Percentiles rank a stretch among this genome's conserved stretches.
These are phyloP conservation scores for Hydrolagus affinis DNA, from an alignment of 2,113 vertebrate species.

Conservation along the genomic window DNA sequence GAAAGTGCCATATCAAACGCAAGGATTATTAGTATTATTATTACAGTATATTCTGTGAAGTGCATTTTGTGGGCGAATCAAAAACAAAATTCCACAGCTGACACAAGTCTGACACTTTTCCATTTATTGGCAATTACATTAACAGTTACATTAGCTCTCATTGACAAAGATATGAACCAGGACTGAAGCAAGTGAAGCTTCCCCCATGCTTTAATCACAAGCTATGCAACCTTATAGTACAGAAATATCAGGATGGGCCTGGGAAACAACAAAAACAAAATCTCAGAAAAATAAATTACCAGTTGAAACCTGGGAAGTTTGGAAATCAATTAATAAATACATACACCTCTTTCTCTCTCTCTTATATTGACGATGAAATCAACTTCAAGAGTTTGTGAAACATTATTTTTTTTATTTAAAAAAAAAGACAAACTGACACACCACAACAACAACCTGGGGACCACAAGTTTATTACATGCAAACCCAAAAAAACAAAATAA, in stretches of 20 bases:
- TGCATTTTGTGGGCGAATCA: too few relatives aligned
- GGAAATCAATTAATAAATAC: conserved; percentile 3
- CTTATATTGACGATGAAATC: conserved; percentile 10
- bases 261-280: background rate
- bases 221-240: conserved; percentile 21
- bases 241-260: background rate
- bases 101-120: conserved; percentile 31
- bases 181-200: conserved; percentile 26
- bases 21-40: too few relatives aligned
- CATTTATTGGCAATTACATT: conserved; percentile 32
- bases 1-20: too few relatives aligned
- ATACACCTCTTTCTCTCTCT: background rate
- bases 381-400: background rate
- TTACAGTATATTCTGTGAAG: too few relatives aligned
- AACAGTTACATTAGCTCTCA: conserved; percentile 1
- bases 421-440: background rate
- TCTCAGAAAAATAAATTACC: background rate
- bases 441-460: background rate
- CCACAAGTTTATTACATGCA: conserved; percentile 7
- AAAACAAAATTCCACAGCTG: background rate
- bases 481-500: background rate
- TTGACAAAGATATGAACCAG: conserved; percentile 17
- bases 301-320: background rate
- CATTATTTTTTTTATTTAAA: background rate
- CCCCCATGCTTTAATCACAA: conserved; percentile 30